Base-by-base conservation (phyloP, 2,888 invertebrate genomes). In the Dyspetes luteomarginatus region DNA sequence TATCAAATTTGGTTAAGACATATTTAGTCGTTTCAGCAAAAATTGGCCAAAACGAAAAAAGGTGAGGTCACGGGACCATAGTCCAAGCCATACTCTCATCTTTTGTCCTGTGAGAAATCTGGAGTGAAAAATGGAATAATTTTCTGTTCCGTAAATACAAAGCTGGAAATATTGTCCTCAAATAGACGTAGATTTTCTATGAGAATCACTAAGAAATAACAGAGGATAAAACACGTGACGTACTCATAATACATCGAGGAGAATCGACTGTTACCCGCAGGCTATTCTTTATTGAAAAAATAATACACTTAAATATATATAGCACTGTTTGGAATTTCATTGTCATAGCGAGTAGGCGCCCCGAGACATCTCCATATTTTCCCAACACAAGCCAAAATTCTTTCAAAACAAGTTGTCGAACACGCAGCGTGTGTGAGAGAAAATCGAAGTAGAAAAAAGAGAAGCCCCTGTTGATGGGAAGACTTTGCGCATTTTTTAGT, bases 361-460 rank as follows among this genome's bases (percentile, higher is more conserved):
- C 75, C 67, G 71, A 85, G 82, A 87, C 82, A 86, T 88, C 86
- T 86, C 86, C 86, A 86, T 89, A 86, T 89, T 89, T 88, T 88
- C 78, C 83, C 86, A 86, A 86, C 86, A 78, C 78, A 24, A 83
- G 82, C 81, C 86, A 86, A 90, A 89, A 90, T 87, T 88, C 78
- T 86, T 85, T 86, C 84, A 83, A 7, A 88, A 87, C 84, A 84
- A 85, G 77, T 64, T 55, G 48, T 58, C 65, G 65, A 79, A 67
- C 67, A 64, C 75, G 74, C 60, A 64, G 80, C 80, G 82, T 67
- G 58, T 56, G 68, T 52, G 69, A 73, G 73, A 73, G 78, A 62
- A 80, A 64, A 52, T 36, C 41, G 55, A 71, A 41, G 24, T 62
- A 78, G 77, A 82, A 84, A 79, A 81, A 75, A 83, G 82, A 81